phyloP scores from a whole-genome alignment of 1,140 invertebrate genomes.

The Bombus fervidus region DNA sequence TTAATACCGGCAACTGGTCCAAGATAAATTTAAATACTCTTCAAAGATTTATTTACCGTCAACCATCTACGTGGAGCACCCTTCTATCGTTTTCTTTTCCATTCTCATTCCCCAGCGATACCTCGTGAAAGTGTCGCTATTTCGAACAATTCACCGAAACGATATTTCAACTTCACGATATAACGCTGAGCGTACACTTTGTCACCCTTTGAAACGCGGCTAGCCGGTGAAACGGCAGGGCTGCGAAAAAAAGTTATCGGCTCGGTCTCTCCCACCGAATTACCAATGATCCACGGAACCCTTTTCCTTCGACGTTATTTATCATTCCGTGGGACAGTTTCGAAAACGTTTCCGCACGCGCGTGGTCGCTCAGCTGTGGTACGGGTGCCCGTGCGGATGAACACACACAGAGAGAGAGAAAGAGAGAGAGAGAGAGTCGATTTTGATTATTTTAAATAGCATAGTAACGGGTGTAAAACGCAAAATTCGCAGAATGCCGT shows the following conservation, averaged over 20 bases:
- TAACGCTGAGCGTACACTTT: slow-evolving; percentile 22
- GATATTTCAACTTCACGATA: slow-evolving; percentile 43
- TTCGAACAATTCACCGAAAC: slow-evolving; percentile 35
- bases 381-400: too few relatives aligned
- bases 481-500: background rate
- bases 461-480: background rate
- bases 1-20: background rate
- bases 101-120: background rate
- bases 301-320: slow-evolving; percentile 36
- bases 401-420: too few relatives aligned
- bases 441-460: slow-evolving; percentile 18
- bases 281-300: slow-evolving; percentile 29
- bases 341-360: slow-evolving; percentile 2
- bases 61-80: background rate
- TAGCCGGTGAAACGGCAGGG: slow-evolving; percentile 23
- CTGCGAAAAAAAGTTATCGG: slow-evolving; percentile 34
- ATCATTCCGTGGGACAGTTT: slow-evolving; percentile 37
- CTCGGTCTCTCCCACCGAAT: slow-evolving; percentile 14
- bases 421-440: background rate
- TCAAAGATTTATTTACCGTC: background rate
- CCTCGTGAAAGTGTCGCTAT: background rate
- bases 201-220: slow-evolving; percentile 43
- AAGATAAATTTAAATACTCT: background rate
- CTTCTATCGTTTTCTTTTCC: background rate
- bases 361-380: too few relatives aligned